Conservation (phyloP, 2,888 invertebrate genomes). For the Catocala fraxini region DNA sequence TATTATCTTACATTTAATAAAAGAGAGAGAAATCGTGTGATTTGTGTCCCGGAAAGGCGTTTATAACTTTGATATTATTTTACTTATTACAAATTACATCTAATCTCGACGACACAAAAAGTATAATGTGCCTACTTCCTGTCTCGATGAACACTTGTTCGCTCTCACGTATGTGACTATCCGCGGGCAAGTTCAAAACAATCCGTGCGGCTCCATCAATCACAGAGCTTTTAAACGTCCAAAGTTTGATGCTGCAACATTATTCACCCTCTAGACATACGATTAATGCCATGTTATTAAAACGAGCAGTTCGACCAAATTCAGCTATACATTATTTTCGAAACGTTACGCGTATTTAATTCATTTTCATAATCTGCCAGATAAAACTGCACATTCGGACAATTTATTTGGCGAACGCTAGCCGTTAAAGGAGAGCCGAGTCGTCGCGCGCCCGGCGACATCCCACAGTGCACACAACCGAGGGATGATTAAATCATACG, state of each 20-base stretch:
- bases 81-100: too few species aligned
- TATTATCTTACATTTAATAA: too few species aligned
- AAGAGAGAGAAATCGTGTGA: too few species aligned
- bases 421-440: conserved; percentile 35
- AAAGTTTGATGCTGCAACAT: conserved; percentile 66
- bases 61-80: too few species aligned
- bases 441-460: conserved; percentile 8
- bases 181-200: conserved; percentile 41
- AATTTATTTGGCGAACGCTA: conserved; percentile 58
- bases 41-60: too few species aligned
- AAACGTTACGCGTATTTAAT: conserved; percentile 50
- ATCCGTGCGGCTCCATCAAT: conserved; percentile 62
- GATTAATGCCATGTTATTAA: conserved; percentile 44
- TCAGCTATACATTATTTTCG: conserved; percentile 37
- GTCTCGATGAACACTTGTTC: conserved; percentile 17
- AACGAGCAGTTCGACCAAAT: conserved; percentile 31
- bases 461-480: conserved; percentile 29
- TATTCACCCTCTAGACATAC: conserved; percentile 57
- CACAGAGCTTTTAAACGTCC: conserved; percentile 66
- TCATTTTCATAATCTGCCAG: conserved; percentile 58
- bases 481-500: conserved; percentile 51
- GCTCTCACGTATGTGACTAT: conserved; percentile 12
- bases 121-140: background rate
- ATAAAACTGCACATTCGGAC: conserved; percentile 52
- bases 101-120: background rate